Conservation (phyloP, 2,888 invertebrate genomes). For the Cheilosia impressa region DNA sequence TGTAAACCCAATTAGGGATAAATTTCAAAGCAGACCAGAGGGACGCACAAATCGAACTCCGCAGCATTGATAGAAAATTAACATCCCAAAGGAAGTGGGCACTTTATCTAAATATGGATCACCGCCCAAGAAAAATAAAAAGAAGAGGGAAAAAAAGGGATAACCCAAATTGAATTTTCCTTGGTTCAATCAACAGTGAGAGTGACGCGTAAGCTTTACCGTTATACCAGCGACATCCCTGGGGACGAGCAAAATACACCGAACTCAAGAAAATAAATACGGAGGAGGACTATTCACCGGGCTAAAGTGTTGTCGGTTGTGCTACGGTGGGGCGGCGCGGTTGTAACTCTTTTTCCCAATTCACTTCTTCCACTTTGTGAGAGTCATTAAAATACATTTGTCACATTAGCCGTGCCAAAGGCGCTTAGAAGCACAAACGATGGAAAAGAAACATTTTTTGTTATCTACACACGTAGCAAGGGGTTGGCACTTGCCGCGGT, state of each 20-base stretch:
- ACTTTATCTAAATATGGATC: constrained; percentile 66
- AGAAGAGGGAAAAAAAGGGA: constrained; percentile 44
- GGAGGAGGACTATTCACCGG: constrained; percentile 16
- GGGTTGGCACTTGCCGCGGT: background rate
- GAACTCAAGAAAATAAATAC: constrained; percentile 47
- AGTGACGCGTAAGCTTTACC: constrained; percentile 72
- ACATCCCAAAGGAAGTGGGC: constrained; percentile 72
- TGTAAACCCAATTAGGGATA: constrained; percentile 72
- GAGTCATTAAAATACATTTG: constrained; percentile 58
- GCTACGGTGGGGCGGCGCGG: background rate
- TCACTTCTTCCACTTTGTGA: constrained; percentile 50
- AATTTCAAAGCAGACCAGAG: constrained; percentile 69
- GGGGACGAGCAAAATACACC: constrained; percentile 53
- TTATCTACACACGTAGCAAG: constrained; percentile 16
- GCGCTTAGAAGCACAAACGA: constrained; percentile 22
- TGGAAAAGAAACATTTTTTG: constrained; percentile 32
- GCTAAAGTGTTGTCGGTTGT: constrained; percentile 38
- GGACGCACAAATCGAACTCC: constrained; percentile 68
- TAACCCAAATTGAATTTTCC: constrained; percentile 74
- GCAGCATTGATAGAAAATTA: constrained; percentile 70
- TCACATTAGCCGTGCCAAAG: constrained; percentile 31
- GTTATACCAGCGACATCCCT: constrained; percentile 45
- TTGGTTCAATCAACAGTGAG: constrained; percentile 72
- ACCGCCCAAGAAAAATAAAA: background rate
- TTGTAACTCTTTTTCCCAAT: constrained; percentile 28